phyloP scores from a whole-genome alignment of 2,888 invertebrate genomes.

The Mylabris sibirica region DNA sequence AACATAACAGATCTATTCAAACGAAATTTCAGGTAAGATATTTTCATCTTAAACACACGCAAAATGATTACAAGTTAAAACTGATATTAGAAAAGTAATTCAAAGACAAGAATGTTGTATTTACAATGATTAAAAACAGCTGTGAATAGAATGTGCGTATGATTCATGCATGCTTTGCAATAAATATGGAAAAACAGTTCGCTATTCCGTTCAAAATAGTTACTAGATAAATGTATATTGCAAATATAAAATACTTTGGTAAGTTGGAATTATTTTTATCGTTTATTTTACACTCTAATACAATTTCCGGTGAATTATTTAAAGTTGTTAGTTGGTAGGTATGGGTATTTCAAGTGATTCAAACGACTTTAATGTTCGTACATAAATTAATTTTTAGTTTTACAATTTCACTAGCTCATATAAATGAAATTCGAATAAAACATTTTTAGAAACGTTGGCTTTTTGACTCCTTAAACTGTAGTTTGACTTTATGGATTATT shows the following conservation, averaged over 20 bases:
- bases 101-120: not conserved
- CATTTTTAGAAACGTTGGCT: not conserved
- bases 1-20: not conserved
- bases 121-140: not conserved
- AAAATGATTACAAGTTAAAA: not conserved
- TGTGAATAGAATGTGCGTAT: not conserved
- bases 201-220: not conserved
- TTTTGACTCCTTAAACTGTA: not conserved
- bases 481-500: conserved; percentile 6
- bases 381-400: not conserved
- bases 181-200: not conserved
- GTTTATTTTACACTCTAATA: conserved; percentile 13
- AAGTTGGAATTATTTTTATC: conserved; percentile 8
- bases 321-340: not conserved
- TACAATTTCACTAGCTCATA: not conserved
- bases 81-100: not conserved
- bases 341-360: conserved; percentile 25
- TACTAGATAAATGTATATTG: not conserved
- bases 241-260: conserved; percentile 10
- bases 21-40: not conserved
- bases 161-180: not conserved
- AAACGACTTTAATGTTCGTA: conserved; percentile 15
- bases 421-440: not conserved
- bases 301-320: conserved; percentile 13
- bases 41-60: not conserved